Evolutionary conservation across 1,140 invertebrate genomes (phyloP), one percentile per base, ranked within the genome.

Genomic region (Musca domestica): DNA sequence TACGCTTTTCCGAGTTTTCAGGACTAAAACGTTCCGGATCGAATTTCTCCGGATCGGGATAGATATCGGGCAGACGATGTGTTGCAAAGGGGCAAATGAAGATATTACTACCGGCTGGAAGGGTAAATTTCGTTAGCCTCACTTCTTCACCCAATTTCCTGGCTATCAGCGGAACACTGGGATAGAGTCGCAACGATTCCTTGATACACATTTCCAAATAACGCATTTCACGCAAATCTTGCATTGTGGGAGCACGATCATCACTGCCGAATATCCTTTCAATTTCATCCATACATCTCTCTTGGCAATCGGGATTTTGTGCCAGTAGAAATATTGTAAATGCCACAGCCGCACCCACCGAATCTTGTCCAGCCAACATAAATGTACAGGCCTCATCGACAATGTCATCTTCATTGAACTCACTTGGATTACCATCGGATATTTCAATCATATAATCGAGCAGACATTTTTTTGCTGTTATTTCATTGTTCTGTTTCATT

Each of bases 311-410:
- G 0, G 83, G 84, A 75, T 91, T 82, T 70, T 84, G 83, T 0
- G 88, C 88, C 0, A 91, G 71, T 23, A 85, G 77, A 67, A 87
- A 88, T 0, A 91, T 74, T 3, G 84, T 84, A 73, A 88, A 89
- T 15, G 86, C 85, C 1, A 87, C 77, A 0, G 83, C 87, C 0
- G 87, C 84, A 1, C 87, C 87, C 6, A 91, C 90, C 0, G 91
- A 92, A 72, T 93, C 91, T 78, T 93, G 91, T 1, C 91, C 90
- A 71, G 90, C 90, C 70, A 92, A 83, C 88, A 91, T 90, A 67
- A 92, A 92, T 0, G 90, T 92, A 68, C 89, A 88, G 17, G 88
- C 86, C 78, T 91, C 88, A 72, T 90, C 85, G 2, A 88, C 76
- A 66, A 93, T 90, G 71, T 92, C 91, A 19, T 86, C 83, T 70